Conservation (phyloP, 2,888 invertebrate species). For the Pogonocherus hispidulus region DNA sequence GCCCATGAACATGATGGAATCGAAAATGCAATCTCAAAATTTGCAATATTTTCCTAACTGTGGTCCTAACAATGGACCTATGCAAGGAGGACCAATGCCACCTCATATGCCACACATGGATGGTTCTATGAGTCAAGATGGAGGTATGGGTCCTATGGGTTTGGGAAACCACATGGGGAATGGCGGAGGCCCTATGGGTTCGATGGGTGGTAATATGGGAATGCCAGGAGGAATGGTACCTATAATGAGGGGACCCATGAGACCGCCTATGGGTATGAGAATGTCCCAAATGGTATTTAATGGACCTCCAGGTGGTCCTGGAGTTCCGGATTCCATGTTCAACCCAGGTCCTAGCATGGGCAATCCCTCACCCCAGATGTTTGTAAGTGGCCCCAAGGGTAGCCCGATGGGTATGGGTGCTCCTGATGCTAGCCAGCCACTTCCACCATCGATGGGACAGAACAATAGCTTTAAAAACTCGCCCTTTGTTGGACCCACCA, state of each 20-base stretch:
- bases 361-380: slow-evolving; percentile 72
- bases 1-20: slow-evolving; percentile 80
- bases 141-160: slow-evolving; percentile 70
- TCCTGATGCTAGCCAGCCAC: slow-evolving; percentile 78
- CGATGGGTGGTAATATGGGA: slow-evolving; percentile 68
- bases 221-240: slow-evolving; percentile 67
- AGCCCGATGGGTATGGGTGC: slow-evolving; percentile 73
- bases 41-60: slow-evolving; percentile 82
- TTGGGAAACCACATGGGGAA: slow-evolving; percentile 67
- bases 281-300: slow-evolving; percentile 65
- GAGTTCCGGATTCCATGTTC: slow-evolving; percentile 63
- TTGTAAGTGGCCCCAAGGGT: slow-evolving; percentile 72
- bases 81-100: slow-evolving; percentile 68
- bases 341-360: slow-evolving; percentile 65
- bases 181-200: slow-evolving; percentile 59
- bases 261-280: slow-evolving; percentile 67
- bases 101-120: slow-evolving; percentile 69
- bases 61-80: slow-evolving; percentile 70
- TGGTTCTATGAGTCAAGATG: slow-evolving; percentile 63
- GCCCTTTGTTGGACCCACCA: slow-evolving; percentile 87
- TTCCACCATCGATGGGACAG: slow-evolving; percentile 85
- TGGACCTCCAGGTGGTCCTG: slow-evolving; percentile 62
- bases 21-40: slow-evolving; percentile 78
- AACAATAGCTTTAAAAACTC: slow-evolving; percentile 80
- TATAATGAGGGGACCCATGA: slow-evolving; percentile 67